A percentile compares a stretch with the other conserved stretches of the same genome.
Evolutionary conservation across 1,140 invertebrate species (phyloP).

Genomic region (Pseudachorutes palmiensis): DNA sequence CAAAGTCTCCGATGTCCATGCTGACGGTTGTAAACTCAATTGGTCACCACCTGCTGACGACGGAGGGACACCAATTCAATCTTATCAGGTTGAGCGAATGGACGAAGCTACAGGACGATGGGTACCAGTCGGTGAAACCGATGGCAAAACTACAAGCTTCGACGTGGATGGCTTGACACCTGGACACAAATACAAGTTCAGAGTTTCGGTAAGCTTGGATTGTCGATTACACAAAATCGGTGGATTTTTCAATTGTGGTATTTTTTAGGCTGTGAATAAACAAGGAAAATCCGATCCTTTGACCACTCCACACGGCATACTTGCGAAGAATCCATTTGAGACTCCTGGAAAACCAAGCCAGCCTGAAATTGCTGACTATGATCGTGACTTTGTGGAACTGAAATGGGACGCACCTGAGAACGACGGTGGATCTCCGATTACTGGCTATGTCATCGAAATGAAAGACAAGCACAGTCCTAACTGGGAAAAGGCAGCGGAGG

Average conservation of each 20-base stretch:
- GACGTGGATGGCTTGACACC: constrained; percentile 69
- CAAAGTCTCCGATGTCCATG: constrained; percentile 74
- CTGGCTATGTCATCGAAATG: constrained; percentile 91
- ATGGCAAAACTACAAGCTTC: constrained; percentile 63
- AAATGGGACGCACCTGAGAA: constrained; percentile 75
- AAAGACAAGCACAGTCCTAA: constrained; percentile 78
- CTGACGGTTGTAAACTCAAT: constrained; percentile 70
- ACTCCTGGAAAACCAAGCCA: constrained; percentile 75
- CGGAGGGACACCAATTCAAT: constrained; percentile 78
- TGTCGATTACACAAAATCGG: too few species aligned
- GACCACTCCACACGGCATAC: constrained; percentile 73
- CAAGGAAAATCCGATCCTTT: constrained; percentile 93
- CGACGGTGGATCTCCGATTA: constrained; percentile 83
- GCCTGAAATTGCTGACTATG: constrained; percentile 83
- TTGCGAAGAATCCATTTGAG: constrained; percentile 97
- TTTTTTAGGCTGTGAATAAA: constrained; percentile 79
- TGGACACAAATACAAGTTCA: constrained; percentile 92
- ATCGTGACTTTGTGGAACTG: constrained; percentile 88
- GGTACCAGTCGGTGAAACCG: constrained; percentile 83
- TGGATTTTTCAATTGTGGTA: too few species aligned
- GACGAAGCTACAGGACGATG: constrained; percentile 86
- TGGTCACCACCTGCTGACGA: constrained; percentile 86
- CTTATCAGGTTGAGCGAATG: constrained; percentile 88
- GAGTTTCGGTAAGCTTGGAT: too few species aligned
- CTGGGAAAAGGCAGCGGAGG: constrained; percentile 79